Percentiles rank a stretch among this genome's conserved stretches.
Evolutionary conservation across 2,113 vertebrate species (phyloP).

Genomic region (Xenus cinereus): DNA sequence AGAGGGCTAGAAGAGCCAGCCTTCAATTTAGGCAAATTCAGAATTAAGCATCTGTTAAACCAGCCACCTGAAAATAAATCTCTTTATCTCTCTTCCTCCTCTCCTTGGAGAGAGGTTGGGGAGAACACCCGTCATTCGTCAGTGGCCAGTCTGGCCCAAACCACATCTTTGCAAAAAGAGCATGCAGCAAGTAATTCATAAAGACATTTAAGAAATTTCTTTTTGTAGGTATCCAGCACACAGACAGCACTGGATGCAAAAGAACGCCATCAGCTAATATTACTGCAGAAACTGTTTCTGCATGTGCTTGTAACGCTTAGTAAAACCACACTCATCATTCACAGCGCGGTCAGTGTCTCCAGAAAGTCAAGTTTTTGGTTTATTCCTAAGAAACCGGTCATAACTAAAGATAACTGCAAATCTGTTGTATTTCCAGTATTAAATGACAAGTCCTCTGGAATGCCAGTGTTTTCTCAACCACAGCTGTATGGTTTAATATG

Average conservation of each 20-base stretch:
- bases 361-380: neutral
- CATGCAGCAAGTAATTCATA: neutral
- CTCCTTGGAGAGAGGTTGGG: too few species aligned
- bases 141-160: too few species aligned
- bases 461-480: neutral
- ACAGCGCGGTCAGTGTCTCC: neutral
- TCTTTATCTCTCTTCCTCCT: too few species aligned
- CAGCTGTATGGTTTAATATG: neutral
- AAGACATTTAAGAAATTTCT: neutral
- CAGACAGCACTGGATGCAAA: neutral
- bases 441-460: neutral
- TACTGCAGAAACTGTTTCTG: neutral
- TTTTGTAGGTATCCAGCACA: too few species aligned
- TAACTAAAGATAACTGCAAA: neutral
- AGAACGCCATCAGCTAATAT: neutral
- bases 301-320: neutral
- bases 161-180: neutral
- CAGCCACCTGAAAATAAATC: neutral
- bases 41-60: neutral
- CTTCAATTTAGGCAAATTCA: neutral
- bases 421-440: neutral
- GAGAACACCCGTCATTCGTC: too few species aligned
- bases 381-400: accelerated
- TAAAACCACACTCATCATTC: neutral
- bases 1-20: neutral